Base-by-base conservation (phyloP, 2,113 vertebrate species). In the Bambusicola thoracicus region DNA sequence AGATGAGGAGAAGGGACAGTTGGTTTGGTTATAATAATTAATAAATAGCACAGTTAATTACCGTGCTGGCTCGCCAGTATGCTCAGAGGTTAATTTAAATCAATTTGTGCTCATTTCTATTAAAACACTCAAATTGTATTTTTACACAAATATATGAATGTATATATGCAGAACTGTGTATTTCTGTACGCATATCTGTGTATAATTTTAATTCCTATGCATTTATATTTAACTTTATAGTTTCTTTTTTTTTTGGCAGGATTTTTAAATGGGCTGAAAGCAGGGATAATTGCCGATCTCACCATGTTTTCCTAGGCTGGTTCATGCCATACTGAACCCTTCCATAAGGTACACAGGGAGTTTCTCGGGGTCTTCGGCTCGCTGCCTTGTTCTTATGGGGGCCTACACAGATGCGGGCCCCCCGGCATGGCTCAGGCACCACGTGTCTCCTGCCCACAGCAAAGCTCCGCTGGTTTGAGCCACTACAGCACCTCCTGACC, bases 31-130 rank as follows among this genome's bases (percentile, higher is more conserved):
- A 81, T 92, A 85, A 66, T 93, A 93, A 91, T 95, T 94, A 96
- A 93, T 95, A 94, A 96, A 95, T 94, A 95, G 83, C 87, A 77
- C 66, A 78, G 85, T 86, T 96, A 94, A 96, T 97, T 95, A 94
- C 72, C 81, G 59, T 94, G 51, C 61, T 91, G 82, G n/a, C 61
- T 94, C 36, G 91, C 51, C 61, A 66, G 65, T 72, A 78, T 90
- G 65, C 86, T 96, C 75, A 86, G 90, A 92, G 90, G 85, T 83
- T 67, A 89, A 91, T 92, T 96, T 94, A 91, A 96, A 94, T 95
- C 69, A 94, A 43, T 95, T 94, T 86, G 32, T 79, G 13, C 55
- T 92, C 0, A 1, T 36, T 87, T 89, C 51, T 85, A 34, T 94
- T 81, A 87, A 94, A 95, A 70, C 89, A 58, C 30, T 77, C 29